Percentiles rank a stretch among this genome's conserved stretches.
Evolutionary conservation across 2,888 invertebrate species (phyloP).

Genomic region (Cryptocephalus primarius): DNA sequence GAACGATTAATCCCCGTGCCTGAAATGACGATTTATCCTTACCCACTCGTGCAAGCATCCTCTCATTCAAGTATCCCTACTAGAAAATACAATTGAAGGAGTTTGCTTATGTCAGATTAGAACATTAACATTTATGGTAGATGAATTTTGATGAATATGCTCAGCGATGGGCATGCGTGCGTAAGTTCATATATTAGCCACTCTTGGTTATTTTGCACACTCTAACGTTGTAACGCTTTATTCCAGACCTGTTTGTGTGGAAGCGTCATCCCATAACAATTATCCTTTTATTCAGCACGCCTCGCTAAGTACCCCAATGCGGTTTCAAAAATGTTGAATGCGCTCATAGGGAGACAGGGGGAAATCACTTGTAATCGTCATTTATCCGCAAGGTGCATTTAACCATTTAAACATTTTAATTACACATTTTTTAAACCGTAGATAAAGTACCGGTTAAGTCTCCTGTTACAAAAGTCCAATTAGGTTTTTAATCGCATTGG

Average conservation of each 20-base stretch:
- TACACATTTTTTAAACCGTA: no score
- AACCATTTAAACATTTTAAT: no score
- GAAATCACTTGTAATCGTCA: no score
- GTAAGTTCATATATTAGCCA: conserved; percentile 27
- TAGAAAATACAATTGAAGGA: conserved; percentile 20
- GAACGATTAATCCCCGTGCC: not conserved
- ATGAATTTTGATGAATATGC: conserved; percentile 34
- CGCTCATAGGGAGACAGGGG: no score
- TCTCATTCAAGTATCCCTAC: conserved; percentile 5
- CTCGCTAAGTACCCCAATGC: conserved; percentile 17
- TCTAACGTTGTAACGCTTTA: conserved; percentile 7
- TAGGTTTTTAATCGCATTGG: no score
- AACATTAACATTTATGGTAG: conserved; percentile 32
- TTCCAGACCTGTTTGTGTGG: conserved; percentile 8
- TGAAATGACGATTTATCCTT: conserved; percentile 7
- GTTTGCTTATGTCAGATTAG: conserved; percentile 36
- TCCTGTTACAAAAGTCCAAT: no score
- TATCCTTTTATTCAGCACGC: conserved; percentile 25
- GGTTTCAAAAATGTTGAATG: conserved; percentile 5
- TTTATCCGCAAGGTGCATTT: no score
- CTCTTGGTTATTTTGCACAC: conserved; percentile 11
- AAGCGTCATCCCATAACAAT: conserved; percentile 28
- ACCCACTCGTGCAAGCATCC: conserved; percentile 6
- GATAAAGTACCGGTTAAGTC: no score
- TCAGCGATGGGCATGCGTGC: conserved; percentile 28